Percentiles rank a stretch among this genome's conserved stretches.
phyloP scores from a whole-genome alignment of 2,888 invertebrate species.

The Xestobium rufovillosum region DNA sequence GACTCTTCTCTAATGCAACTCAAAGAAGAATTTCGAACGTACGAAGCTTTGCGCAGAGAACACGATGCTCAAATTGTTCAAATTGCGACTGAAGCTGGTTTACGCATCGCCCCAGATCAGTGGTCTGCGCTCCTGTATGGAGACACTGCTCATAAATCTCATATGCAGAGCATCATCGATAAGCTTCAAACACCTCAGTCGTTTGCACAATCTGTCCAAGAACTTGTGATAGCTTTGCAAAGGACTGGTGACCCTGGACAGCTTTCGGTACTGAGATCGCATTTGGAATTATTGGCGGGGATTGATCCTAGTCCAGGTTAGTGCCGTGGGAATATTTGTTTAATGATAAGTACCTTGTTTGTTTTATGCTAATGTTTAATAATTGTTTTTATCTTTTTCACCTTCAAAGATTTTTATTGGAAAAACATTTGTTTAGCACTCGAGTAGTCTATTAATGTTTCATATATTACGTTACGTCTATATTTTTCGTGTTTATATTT shows the following conservation, averaged over 20 bases:
- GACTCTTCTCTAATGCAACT: conserved; percentile 97
- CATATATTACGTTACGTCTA: no score
- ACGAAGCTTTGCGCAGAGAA: conserved; percentile 86
- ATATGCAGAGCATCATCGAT: conserved; percentile 92
- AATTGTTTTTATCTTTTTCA: no score
- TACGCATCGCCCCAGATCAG: conserved; percentile 95
- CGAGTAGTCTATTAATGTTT: no score
- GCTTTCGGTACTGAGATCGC: conserved; percentile 65
- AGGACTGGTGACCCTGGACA: conserved; percentile 82
- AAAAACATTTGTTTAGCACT: no score
- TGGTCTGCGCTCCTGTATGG: conserved; percentile 97
- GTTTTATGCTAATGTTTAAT: conserved; percentile 6
- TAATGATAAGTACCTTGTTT: neutral
- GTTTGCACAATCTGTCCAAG: conserved; percentile 85
- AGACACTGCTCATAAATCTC: conserved; percentile 89
- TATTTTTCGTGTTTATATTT: no score
- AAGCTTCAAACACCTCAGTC: conserved; percentile 91
- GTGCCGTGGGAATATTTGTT: conserved; percentile 13
- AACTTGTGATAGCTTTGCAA: conserved; percentile 83
- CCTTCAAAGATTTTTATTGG: no score
- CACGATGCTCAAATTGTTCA: conserved; percentile 98
- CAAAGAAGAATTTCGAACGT: conserved; percentile 93
- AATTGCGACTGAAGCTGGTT: conserved; percentile 94
- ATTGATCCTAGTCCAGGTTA: conserved; percentile 80
- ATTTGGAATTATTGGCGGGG: conserved; percentile 75